Evolutionary conservation across 2,888 invertebrate genomes (phyloP).

Genomic region (Platerodrilus igneus): DNA sequence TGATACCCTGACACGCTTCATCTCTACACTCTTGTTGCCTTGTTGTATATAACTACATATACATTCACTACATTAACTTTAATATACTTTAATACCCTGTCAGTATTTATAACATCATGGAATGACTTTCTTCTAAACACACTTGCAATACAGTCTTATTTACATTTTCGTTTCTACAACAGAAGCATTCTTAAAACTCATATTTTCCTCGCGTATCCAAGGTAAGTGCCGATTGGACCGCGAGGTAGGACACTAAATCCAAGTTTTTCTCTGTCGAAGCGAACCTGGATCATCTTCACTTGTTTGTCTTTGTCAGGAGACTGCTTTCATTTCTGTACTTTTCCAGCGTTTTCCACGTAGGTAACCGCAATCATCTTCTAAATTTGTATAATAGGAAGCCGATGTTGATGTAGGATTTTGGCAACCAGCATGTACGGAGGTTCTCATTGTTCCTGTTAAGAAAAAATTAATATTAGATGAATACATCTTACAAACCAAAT

Average conservation of each 20-base stretch:
- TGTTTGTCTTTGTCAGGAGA: slow-evolving; percentile 37
- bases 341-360: slow-evolving; percentile 33
- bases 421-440: slow-evolving; percentile 28
- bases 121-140: slow-evolving; percentile 1
- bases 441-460: slow-evolving; percentile 31
- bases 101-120: slow-evolving; percentile 9
- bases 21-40: slow-evolving; percentile 8
- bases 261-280: slow-evolving; percentile 35
- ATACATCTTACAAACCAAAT: not conserved
- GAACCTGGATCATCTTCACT: slow-evolving; percentile 28
- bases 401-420: slow-evolving; percentile 37
- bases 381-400: slow-evolving; percentile 38
- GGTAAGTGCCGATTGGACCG: slow-evolving; percentile 32
- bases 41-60: too few relatives aligned
- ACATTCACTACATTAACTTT: not conserved
- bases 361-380: slow-evolving; percentile 34
- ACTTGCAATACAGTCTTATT: slow-evolving; percentile 7
- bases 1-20: too few relatives aligned
- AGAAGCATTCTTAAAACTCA: slow-evolving; percentile 17
- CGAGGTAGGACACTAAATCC: slow-evolving; percentile 43
- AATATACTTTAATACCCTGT: slow-evolving; percentile 24
- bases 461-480: slow-evolving; percentile 9
- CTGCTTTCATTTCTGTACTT: slow-evolving; percentile 35
- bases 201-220: slow-evolving; percentile 35
- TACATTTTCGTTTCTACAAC: slow-evolving; percentile 29